Evolutionary conservation across 2,888 invertebrate genomes (phyloP).

Genomic region (Scaptomyza polygonia): DNA sequence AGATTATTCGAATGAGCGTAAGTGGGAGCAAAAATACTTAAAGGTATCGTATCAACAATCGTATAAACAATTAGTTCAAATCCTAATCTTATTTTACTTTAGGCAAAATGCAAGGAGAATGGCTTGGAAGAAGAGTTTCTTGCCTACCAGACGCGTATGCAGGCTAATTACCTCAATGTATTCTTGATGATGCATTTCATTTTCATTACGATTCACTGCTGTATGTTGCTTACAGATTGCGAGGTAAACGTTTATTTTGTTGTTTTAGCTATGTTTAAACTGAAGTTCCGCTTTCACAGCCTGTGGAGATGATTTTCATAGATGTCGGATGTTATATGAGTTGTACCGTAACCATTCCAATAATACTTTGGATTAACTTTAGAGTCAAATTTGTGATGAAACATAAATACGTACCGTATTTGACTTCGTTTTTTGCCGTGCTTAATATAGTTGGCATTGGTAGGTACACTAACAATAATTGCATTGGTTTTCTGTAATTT

Average conservation of each 20-base stretch:
- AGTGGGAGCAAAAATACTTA: conserved; percentile 29
- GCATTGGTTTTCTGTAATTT: neutral
- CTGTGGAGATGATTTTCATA: neutral
- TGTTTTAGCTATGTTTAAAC: neutral
- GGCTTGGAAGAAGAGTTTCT: conserved; percentile 26
- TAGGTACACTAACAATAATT: conserved; percentile 10
- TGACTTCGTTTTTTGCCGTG: conserved; percentile 38
- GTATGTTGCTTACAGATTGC: conserved; percentile 31
- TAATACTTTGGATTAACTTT: conserved; percentile 37
- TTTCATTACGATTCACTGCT: conserved; percentile 4
- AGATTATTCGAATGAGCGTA: conserved; percentile 16
- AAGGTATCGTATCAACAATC: conserved; percentile 30
- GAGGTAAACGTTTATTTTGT: conserved; percentile 30
- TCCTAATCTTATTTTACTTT: neutral
- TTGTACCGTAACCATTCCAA: neutral
- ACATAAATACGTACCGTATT: conserved; percentile 30
- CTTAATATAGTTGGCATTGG: conserved; percentile 32
- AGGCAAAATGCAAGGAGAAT: conserved; percentile 27
- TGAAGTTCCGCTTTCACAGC: neutral
- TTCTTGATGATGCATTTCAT: conserved; percentile 43
- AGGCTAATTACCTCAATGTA: conserved; percentile 18
- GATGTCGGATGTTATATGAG: conserved; percentile 25
- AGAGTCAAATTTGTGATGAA: conserved; percentile 1
- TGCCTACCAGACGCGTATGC: conserved; percentile 23
- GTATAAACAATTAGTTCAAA: neutral